Conservation (phyloP, 2,888 invertebrate genomes). For the Diloba caeruleocephala region DNA sequence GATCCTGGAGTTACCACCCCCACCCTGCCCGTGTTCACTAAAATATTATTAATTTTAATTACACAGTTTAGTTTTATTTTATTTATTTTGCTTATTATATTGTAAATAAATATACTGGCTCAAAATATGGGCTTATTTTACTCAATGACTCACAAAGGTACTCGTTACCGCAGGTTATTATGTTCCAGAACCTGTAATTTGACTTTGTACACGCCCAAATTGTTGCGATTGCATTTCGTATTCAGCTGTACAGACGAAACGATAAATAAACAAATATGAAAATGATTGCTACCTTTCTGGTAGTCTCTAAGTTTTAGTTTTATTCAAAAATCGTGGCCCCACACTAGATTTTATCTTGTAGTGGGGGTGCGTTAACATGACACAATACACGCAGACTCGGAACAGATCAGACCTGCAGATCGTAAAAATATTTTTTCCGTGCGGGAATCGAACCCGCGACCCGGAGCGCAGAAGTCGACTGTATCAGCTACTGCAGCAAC, state of each 20-base stretch:
- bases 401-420: too few species aligned
- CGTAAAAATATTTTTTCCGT: too few species aligned
- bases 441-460: too few species aligned
- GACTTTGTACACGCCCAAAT: constrained; percentile 53
- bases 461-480: too few species aligned
- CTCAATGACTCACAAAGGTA: constrained; percentile 24
- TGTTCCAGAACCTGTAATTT: constrained; percentile 49
- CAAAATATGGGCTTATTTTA: constrained; percentile 32
- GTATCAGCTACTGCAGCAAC: too few species aligned
- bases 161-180: constrained; percentile 30
- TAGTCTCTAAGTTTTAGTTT: too few species aligned
- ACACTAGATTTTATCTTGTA: too few species aligned
- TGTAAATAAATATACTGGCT: constrained; percentile 34
- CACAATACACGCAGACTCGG: too few species aligned
- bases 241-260: constrained; percentile 44
- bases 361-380: too few species aligned
- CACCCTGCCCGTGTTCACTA: constrained; percentile 56
- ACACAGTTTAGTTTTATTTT: constrained; percentile 34
- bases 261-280: constrained; percentile 1
- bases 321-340: too few species aligned
- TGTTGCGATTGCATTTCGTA: constrained; percentile 47
- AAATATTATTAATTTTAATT: constrained; percentile 44
- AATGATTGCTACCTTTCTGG: too few species aligned
- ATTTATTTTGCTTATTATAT: constrained; percentile 46
- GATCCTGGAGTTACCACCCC: constrained; percentile 59